A percentile compares a stretch with the other conserved stretches of the same genome.
Evolutionary conservation across 2,797 vertebrate genomes (phyloP).

Genomic region (Characodon lateralis): DNA sequence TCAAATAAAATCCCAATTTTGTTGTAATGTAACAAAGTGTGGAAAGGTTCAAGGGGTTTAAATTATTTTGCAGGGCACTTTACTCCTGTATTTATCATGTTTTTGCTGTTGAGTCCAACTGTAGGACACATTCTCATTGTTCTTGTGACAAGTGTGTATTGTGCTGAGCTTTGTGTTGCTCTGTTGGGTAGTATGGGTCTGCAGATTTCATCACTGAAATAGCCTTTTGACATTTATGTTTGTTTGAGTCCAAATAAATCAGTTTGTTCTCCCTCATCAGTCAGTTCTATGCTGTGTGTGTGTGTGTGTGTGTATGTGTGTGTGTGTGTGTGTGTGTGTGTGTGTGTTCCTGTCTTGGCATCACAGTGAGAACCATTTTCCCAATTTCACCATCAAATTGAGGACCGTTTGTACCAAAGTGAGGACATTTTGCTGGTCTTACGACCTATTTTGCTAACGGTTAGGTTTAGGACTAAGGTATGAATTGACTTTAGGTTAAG

Average conservation of each 20-base stretch:
- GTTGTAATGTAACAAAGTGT: not conserved
- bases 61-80: not conserved
- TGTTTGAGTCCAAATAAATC: constrained; percentile 46
- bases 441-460: too few species aligned
- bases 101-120: not conserved
- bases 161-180: not conserved
- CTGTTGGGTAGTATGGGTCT: constrained; percentile 1
- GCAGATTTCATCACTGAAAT: constrained; percentile 37
- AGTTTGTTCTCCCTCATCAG: constrained; percentile 10
- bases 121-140: constrained; percentile 1
- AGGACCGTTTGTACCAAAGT: too few species aligned
- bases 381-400: too few species aligned
- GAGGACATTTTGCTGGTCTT: too few species aligned
- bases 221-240: constrained; percentile 61
- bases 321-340: not conserved
- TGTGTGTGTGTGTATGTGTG: not conserved
- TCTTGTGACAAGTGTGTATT: not conserved
- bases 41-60: not conserved
- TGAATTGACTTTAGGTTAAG: too few species aligned
- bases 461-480: too few species aligned
- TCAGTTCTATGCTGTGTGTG: constrained; percentile 1
- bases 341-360: not conserved
- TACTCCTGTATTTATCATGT: not conserved
- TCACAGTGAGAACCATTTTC: too few species aligned
- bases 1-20: too few species aligned